These are phyloP conservation scores for Heliconius cydno DNA, from an alignment of 2,888 invertebrate genomes.

Conservation along the genomic window DNA sequence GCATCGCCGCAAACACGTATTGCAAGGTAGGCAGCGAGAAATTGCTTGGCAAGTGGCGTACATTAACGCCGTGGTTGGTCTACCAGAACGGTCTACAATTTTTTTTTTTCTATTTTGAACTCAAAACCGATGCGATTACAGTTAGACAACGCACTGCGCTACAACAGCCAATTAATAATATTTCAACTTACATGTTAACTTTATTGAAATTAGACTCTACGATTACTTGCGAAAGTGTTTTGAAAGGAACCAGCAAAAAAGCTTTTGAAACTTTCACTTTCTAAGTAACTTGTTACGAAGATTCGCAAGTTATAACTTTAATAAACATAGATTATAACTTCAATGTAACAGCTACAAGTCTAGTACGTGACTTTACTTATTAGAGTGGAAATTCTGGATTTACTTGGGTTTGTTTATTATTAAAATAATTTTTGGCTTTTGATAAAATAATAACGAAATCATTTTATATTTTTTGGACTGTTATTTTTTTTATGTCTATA, in stretches of 20 bases:
- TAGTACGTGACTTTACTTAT: background rate
- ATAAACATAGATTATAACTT: constrained; percentile 24
- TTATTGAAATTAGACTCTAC: background rate
- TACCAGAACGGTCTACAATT: too few relatives aligned
- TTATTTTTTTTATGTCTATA: background rate
- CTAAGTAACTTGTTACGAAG: constrained; percentile 1
- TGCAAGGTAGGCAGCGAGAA: too few relatives aligned
- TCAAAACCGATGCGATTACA: too few relatives aligned
- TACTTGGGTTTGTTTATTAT: background rate
- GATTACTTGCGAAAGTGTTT: constrained; percentile 3
- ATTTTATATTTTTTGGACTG: too few relatives aligned
- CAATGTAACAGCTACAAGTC: background rate
- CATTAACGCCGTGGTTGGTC: too few relatives aligned
- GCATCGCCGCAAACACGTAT: too few relatives aligned
- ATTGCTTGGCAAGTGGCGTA: too few relatives aligned
- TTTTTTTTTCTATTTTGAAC: too few relatives aligned
- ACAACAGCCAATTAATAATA: background rate
- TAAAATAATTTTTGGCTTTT: background rate
- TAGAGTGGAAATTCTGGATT: background rate
- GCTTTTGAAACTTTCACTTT: constrained; percentile 15
- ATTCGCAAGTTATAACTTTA: constrained; percentile 12
- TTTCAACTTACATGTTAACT: background rate
- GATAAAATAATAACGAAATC: too few relatives aligned
- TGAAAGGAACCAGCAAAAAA: constrained; percentile 11
- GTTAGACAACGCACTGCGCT: too few relatives aligned